These are phyloP conservation scores for Setophaga kirtlandii DNA, from an alignment of 2,113 vertebrate genomes.

Conservation along the genomic window DNA sequence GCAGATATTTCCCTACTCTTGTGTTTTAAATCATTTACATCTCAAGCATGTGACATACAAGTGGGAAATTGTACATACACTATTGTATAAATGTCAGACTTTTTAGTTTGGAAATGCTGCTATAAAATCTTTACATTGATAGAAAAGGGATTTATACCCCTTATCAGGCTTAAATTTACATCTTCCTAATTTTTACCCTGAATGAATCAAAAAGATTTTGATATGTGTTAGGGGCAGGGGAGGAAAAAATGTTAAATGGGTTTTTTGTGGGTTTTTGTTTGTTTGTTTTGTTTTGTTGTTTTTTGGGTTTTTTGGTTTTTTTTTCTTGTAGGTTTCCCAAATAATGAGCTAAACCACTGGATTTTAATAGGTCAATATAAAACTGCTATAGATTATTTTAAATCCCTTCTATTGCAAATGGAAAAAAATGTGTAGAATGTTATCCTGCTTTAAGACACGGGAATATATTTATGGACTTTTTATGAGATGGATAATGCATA, in stretches of 20 bases:
- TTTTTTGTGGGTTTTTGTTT: too few relatives aligned
- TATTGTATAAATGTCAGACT: constrained; percentile 67
- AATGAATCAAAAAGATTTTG: constrained; percentile 27
- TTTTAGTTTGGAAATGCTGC: constrained; percentile 66
- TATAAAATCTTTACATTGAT: constrained; percentile 61
- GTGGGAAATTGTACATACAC: constrained; percentile 63
- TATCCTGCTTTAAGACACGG: neutral
- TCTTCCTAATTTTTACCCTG: constrained; percentile 26
- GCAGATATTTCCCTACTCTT: constrained; percentile 65
- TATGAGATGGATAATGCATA: neutral
- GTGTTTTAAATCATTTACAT: constrained; percentile 67
- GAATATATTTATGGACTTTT: neutral
- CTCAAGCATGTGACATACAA: constrained; percentile 55
- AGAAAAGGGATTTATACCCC: constrained; percentile 53
- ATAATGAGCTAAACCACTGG: neutral
- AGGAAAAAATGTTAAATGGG: neutral
- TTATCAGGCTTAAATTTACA: constrained; percentile 28
- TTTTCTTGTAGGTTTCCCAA: neutral
- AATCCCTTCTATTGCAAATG: neutral
- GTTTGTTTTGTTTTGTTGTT: neutral
- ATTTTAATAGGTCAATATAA: constrained; percentile 32
- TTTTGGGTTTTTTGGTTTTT: neutral
- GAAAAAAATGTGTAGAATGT: neutral
- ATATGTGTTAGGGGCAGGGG: neutral
- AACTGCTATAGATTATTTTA: neutral